Evolutionary conservation across 2,797 vertebrate genomes (phyloP), one percentile per base, ranked within the genome.

Genomic region (Pipistrellus nathusii): DNA sequence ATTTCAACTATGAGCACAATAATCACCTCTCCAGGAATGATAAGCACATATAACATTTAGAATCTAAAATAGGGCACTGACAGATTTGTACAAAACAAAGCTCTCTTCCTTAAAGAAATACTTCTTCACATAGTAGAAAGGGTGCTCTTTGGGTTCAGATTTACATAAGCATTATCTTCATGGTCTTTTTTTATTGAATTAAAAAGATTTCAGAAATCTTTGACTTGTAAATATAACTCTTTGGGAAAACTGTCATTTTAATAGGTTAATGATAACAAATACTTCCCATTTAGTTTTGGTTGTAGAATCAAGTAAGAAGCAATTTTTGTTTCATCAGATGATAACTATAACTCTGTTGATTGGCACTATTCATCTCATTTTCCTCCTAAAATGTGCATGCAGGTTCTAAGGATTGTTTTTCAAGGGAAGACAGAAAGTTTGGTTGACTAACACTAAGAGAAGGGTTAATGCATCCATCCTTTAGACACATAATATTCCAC

Each of bases 141-240:
- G 38, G 30, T 64, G 25, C 30, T 30, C 69, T 23, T 14, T 86
- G 8, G 53, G 51, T 30, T 85, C 72, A 76, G 25, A 88, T 59
- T 87, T 85, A 87, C n/a, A 78, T 57, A 95, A 77, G 62, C 46
- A 94, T 80, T 72, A 69, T 77, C 41, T 89, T 85, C 30, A 30
- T 8, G 72, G 77, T 94, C n/a, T 25, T 92, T 89, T 48, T 80
- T 81, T n/a, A 94, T 32, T 81, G 62, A 66, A 83, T 86, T 84
- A 82, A 77, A 89, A 93, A 21, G 57, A 85, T 94, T 96, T 95
- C 85, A 68, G 90, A 94, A 97, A 96, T 72, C 18, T 93, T 96
- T 91, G 82, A 89, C 30, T 68, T 87, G 59, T 25, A 53, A 32
- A 91, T 90, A 53, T 90, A 87, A 88, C n/a, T 51, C 27, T 88